Evolutionary conservation across 2,113 vertebrate species (phyloP).

Genomic region (Nipponia nippon): DNA sequence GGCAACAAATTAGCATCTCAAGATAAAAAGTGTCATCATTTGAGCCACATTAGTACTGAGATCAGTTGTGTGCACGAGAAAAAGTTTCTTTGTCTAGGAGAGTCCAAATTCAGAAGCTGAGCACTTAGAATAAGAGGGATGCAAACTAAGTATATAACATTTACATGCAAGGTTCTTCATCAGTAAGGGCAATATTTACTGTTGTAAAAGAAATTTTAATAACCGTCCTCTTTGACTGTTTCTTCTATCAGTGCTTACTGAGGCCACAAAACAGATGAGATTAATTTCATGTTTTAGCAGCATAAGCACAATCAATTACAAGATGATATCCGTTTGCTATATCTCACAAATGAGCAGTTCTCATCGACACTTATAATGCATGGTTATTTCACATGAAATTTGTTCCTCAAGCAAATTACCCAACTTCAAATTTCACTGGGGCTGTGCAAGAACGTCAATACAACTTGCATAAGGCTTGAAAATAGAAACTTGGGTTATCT

Average conservation of each 20-base stretch:
- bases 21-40: not conserved
- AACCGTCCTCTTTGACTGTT: not conserved
- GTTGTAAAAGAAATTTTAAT: not conserved
- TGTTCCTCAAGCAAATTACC: not conserved
- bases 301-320: not conserved
- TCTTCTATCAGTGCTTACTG: not conserved
- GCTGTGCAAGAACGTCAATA: not conserved
- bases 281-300: not conserved
- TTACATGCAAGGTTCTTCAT: not conserved
- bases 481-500: not conserved
- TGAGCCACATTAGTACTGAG: not conserved
- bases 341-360: not conserved
- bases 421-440: not conserved
- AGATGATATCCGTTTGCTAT: not conserved
- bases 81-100: constrained; percentile 29
- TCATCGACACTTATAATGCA: not conserved
- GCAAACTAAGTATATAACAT: not conserved
- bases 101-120: constrained; percentile 15
- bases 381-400: not conserved
- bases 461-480: not conserved
- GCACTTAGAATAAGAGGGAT: not conserved
- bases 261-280: not conserved
- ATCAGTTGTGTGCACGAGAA: not conserved
- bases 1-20: constrained; percentile 12
- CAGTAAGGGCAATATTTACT: not conserved